A percentile compares a stretch with the other conserved stretches of the same genome.
These are phyloP conservation scores for Diorhabda sublineata DNA, from an alignment of 1,140 invertebrate genomes.

Conservation along the genomic window DNA sequence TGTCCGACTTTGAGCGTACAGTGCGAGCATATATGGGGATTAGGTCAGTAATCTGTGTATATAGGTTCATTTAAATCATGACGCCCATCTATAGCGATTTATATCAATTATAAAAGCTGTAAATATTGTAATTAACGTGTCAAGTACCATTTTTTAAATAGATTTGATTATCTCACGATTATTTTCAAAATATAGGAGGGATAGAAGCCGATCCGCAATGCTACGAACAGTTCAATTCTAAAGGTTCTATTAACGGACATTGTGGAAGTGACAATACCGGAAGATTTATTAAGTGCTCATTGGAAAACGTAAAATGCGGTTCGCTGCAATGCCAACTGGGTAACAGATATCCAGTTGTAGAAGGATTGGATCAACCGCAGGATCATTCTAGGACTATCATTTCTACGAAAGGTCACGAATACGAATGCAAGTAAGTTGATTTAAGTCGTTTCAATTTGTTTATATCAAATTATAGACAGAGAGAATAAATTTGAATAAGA, in stretches of 20 bases:
- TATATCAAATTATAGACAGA: too few species aligned
- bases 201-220: constrained; percentile 76
- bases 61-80: too few species aligned
- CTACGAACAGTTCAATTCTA: constrained; percentile 90
- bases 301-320: constrained; percentile 83
- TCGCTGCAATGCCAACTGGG: constrained; percentile 87
- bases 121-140: too few species aligned
- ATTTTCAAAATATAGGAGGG: constrained; percentile 51
- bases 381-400: constrained; percentile 71
- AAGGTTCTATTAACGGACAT: constrained; percentile 89
- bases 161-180: too few species aligned
- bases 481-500: too few species aligned
- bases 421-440: constrained; percentile 84
- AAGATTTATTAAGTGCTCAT: constrained; percentile 79
- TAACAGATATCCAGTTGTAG: constrained; percentile 68
- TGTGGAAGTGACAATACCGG: constrained; percentile 79
- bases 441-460: neutral
- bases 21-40: constrained; percentile 89
- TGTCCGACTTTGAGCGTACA: constrained; percentile 85
- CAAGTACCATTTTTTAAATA: too few species aligned
- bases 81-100: too few species aligned
- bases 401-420: constrained; percentile 78
- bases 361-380: constrained; percentile 74
- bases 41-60: constrained; percentile 38
- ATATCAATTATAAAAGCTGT: too few species aligned